Conservation (phyloP, 2,113 vertebrate species). For the Calyptomena viridis region DNA sequence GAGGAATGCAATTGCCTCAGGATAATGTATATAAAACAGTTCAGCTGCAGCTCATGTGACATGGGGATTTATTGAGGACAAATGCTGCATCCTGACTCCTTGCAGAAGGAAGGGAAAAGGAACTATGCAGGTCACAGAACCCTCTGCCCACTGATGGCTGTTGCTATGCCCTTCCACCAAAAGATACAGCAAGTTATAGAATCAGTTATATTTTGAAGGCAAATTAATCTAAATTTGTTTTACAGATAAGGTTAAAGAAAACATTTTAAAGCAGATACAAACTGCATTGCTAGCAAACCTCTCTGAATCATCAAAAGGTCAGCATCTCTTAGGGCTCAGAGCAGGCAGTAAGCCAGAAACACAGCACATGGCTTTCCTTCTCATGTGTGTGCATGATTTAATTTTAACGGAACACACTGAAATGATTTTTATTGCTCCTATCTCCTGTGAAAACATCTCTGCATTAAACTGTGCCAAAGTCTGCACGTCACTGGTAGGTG, state of each 20-base stretch:
- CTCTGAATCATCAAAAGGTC: constrained; percentile 17
- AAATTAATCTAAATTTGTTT: background rate
- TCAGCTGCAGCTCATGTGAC: background rate
- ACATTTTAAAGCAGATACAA: constrained; percentile 10
- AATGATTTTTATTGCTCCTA: background rate
- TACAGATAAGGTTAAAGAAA: constrained; percentile 41
- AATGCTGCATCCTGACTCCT: background rate
- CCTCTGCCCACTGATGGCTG: background rate
- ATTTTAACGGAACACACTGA: background rate
- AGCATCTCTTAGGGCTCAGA: background rate
- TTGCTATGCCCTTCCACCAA: background rate
- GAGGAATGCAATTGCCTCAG: background rate
- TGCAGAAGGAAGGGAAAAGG: background rate
- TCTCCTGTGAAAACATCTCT: background rate
- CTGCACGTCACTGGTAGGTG: background rate
- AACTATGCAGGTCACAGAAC: background rate
- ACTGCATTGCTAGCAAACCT: background rate
- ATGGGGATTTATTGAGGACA: background rate
- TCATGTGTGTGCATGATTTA: background rate
- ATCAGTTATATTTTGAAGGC: background rate
- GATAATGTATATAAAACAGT: background rate
- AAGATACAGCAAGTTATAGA: background rate
- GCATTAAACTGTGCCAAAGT: background rate
- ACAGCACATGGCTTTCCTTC: background rate
- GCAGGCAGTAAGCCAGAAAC: background rate